Percentiles rank a stretch among this genome's conserved stretches.
These are phyloP conservation scores for Bursaphelenchus mucronatus DNA, from an alignment of 1,140 invertebrate species.

Conservation along the genomic window DNA sequence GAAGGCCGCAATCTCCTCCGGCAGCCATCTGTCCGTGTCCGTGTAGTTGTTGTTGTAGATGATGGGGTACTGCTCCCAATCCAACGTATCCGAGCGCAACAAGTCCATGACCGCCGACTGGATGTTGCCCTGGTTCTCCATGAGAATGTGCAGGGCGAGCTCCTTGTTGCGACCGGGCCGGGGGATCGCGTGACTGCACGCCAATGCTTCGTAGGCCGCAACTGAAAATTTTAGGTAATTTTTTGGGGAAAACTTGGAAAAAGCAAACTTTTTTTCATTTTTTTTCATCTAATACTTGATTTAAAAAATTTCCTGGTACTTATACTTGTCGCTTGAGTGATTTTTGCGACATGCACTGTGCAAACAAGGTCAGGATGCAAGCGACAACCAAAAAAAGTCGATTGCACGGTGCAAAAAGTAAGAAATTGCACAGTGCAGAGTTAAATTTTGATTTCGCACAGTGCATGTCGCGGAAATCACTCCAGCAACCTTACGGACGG, in stretches of 20 bases:
- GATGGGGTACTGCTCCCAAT: conserved; percentile 71
- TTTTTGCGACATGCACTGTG: too few relatives aligned
- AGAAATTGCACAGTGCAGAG: too few relatives aligned
- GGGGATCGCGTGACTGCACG: conserved; percentile 66
- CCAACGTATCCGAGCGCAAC: conserved; percentile 65
- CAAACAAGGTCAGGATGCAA: too few relatives aligned
- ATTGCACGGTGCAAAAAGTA: too few relatives aligned
- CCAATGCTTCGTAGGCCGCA: conserved; percentile 72
- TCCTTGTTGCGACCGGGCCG: conserved; percentile 85
- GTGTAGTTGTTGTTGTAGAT: conserved; percentile 69
- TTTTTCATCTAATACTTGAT: background rate
- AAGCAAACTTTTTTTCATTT: background rate
- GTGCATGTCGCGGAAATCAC: too few relatives aligned
- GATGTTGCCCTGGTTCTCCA: conserved; percentile 60
- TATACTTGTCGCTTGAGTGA: too few relatives aligned
- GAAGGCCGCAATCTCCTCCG: conserved; percentile 70
- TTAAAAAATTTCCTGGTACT: conserved; percentile 3
- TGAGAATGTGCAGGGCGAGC: conserved; percentile 82
- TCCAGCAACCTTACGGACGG: too few relatives aligned
- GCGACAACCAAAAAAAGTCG: too few relatives aligned
- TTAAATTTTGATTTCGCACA: too few relatives aligned
- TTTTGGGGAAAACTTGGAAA: background rate
- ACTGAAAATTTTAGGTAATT: conserved; percentile 46
- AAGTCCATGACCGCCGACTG: conserved; percentile 58
- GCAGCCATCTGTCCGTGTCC: conserved; percentile 39